Base-by-base conservation (phyloP, 2,113 vertebrate genomes). In the Cyprinodon tularosa region DNA sequence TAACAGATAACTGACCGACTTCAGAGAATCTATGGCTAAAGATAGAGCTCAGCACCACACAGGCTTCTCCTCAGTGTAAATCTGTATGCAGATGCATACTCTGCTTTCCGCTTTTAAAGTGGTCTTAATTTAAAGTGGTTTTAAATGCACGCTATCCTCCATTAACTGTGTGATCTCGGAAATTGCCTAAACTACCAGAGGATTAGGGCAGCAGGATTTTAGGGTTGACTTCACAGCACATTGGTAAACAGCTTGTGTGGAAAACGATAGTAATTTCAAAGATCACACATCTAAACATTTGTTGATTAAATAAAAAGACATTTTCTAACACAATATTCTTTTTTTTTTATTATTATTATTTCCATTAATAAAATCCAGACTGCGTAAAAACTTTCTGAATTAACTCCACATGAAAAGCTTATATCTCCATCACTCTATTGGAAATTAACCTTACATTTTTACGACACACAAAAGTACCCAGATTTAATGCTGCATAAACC, bases 41-140 rank as follows among this genome's bases (percentile, higher is more conserved):
- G 78, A 81, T 57, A 66, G 7, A 77, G 45, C 70, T 76, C 59
- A 77, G 75, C 63, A 60, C 42, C 76, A 59, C 66, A 13, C 12
- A 4, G 66, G 77, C 83, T 61, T 62, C 47, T 48, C n/a, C 74
- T 61, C 73, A 66, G 36, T 66, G 57, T 64, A 36, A 71, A 67
- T 86, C 17, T 78, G 79, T 71, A 83, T 84, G 83, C 73, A 14
- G 50, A 71, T 36, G 4, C 70, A 68, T 0, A 9, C 40, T 3
- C 74, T 44, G 37, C 45, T 64, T 47, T 81, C 22, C 71, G 74
- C 77, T 80, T 71, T 53, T 39, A 44, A 74, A 60, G 53, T 63
- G 62, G 85, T 70, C 68, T 63, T 20, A 39, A 62, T 88, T 82
- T 86, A 83, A 85, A 86, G 76, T 87, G 80, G 44, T 86, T 76